Conservation (phyloP, 2,797 vertebrate genomes). For the Muraenolepis orangiensis region DNA sequence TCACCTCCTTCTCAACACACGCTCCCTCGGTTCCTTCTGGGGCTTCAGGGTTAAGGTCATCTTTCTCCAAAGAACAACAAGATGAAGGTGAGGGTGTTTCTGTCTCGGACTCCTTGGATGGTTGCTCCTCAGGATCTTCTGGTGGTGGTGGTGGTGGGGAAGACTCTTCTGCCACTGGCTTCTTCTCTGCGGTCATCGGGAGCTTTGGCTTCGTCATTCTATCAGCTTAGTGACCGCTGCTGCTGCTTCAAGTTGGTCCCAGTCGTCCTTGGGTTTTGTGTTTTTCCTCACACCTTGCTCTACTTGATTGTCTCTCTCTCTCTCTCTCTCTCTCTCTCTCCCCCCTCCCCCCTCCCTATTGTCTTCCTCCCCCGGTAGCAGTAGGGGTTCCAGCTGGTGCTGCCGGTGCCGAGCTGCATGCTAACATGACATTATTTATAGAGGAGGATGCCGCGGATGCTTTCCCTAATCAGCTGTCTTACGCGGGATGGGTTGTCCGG, state of each 20-base stretch:
- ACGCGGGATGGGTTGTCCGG: constrained; percentile 46
- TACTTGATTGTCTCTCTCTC: constrained; percentile 17
- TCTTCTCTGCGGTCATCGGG: constrained; percentile 67
- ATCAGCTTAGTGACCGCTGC: neutral
- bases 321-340: constrained; percentile 17
- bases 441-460: constrained; percentile 66
- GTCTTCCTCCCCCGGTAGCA: constrained; percentile 39
- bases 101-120: constrained; percentile 14
- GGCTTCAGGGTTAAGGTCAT: neutral
- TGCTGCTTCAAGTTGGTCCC: constrained; percentile 1
- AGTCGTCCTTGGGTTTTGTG: constrained; percentile 3
- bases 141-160: constrained; percentile 6
- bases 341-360: constrained; percentile 1
- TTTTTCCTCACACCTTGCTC: constrained; percentile 21
- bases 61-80: neutral
- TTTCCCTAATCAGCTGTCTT: constrained; percentile 71
- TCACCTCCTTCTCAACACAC: constrained; percentile 31
- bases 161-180: constrained; percentile 41
- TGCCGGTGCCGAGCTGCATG: constrained; percentile 15
- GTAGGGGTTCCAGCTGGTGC: constrained; percentile 52
- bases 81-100: constrained; percentile 18
- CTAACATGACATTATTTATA: constrained; percentile 72
- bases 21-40: constrained; percentile 24
- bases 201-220: constrained; percentile 70
- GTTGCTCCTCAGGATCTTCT: constrained; percentile 19